phyloP scores from a whole-genome alignment of 2,113 vertebrate species.

The Macrotus californicus region DNA sequence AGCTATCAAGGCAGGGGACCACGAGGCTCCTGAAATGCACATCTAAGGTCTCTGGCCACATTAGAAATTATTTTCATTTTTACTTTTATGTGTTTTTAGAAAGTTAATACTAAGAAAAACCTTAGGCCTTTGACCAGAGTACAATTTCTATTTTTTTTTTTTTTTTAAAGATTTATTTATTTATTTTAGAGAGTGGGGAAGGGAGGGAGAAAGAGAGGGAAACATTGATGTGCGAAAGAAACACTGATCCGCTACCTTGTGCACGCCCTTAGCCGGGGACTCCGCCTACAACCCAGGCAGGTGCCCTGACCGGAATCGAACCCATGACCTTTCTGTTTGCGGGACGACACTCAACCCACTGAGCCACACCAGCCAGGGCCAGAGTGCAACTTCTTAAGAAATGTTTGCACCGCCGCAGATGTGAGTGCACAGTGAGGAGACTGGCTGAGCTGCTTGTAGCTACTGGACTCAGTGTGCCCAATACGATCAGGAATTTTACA shows the following conservation, averaged over 20 bases:
- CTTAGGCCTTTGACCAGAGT: background rate
- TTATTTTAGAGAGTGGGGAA: too few relatives aligned
- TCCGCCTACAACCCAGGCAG: too few relatives aligned
- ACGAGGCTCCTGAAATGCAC: background rate
- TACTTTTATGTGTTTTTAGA: background rate
- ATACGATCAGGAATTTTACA: background rate
- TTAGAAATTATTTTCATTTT: background rate
- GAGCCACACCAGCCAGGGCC: too few relatives aligned
- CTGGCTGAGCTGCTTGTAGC: background rate
- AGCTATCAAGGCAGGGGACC: background rate
- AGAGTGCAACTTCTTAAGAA: background rate
- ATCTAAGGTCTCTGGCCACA: background rate
- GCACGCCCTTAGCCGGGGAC: too few relatives aligned
- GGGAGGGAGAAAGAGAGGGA: too few relatives aligned
- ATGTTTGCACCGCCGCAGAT: background rate
- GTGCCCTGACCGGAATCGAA: too few relatives aligned
- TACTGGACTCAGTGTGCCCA: background rate
- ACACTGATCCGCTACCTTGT: too few relatives aligned
- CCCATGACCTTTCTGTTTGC: too few relatives aligned
- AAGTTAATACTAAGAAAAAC: constrained; percentile 3
- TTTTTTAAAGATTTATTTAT: too few relatives aligned
- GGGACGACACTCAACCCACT: too few relatives aligned
- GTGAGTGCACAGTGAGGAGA: background rate
- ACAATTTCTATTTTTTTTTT: background rate
- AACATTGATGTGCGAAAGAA: too few relatives aligned